phyloP scores from a whole-genome alignment of 2,113 vertebrate genomes.

The Malaclemys terrapin region DNA sequence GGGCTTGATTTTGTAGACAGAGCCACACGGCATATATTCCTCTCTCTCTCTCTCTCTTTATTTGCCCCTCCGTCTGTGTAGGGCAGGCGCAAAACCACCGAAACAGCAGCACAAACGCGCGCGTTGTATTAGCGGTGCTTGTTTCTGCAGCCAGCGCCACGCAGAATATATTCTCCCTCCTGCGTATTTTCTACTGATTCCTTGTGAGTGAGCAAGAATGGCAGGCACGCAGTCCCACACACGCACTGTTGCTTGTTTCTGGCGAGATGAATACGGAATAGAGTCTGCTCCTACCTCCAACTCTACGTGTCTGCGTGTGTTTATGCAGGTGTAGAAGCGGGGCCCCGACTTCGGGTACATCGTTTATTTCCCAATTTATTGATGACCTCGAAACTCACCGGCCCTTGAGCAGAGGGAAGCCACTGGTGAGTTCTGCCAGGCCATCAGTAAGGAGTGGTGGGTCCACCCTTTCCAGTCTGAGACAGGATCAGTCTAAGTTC shows the following conservation, averaged over 20 bases:
- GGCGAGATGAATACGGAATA: neutral
- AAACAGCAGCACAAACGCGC: no score
- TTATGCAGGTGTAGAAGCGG: constrained; percentile 36
- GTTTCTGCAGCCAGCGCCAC: no score
- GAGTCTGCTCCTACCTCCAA: neutral
- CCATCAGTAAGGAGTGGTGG: constrained; percentile 2
- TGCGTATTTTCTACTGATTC: neutral
- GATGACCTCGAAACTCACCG: constrained; percentile 43
- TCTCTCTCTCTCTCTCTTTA: no score
- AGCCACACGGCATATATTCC: neutral
- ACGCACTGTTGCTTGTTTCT: fast-evolving
- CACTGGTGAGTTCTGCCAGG: constrained; percentile 21
- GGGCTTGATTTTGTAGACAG: neutral
- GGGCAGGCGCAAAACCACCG: neutral
- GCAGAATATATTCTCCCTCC: neutral
- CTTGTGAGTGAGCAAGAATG: neutral
- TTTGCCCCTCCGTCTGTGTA: neutral
- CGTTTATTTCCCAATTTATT: constrained; percentile 53
- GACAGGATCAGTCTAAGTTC: constrained; percentile 13
- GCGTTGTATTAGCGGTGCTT: no score
- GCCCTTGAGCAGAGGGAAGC: neutral
- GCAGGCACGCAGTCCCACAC: neutral
- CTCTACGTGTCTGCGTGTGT: constrained; percentile 20
- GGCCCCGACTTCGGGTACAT: constrained; percentile 42
- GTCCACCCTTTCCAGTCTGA: neutral